Evolutionary conservation across 2,113 vertebrate species (phyloP), one percentile per base, ranked within the genome.

Genomic region (Peromyscus leucopus): DNA sequence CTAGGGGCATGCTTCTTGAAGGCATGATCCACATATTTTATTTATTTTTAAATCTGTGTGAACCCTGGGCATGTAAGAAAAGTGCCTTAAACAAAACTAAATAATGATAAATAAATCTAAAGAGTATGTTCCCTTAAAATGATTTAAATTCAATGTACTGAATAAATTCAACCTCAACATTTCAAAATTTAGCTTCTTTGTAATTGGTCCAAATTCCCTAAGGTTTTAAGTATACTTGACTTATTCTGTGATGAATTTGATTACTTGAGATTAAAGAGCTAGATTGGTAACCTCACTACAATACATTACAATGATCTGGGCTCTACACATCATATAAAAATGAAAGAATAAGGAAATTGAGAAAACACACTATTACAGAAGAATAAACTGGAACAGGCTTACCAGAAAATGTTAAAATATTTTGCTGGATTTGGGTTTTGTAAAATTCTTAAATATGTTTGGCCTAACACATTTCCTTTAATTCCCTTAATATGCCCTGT

Each of bases 401-500:
- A 89, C 59, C 80, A 98, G 95, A 97, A 97, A 93, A 97, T 94
- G 86, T 96, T 97, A 92, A 97, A 97, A 95, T 96, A 95, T 97
- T 97, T 93, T 97, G 93, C 96, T 97, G 94, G 97, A 97, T 96
- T 97, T 97, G 39, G 94, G 96, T 93, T 98, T 98, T 96, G 93
- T 92, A 94, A 95, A 98, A 95, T 97, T 97, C 96, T 97, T 97
- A 97, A 98, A 97, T 94, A 96, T 96, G 96, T 97, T 97, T 97
- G 97, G 98, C 96, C 98, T 97, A 97, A 98, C 97, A 97, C 95
- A 96, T 98, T 98, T 97, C 96, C 88, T 98, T 97, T 98, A 98
- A 97, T 97, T 97, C 97, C 95, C 90, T 97, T 98, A 98, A 98
- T 97, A 98, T 96, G 96, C 98, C 95, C 97, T 97, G 97, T 95